These are phyloP conservation scores for Mesopsocus fuscifrons DNA, from an alignment of 2,888 invertebrate genomes.

Conservation along the genomic window DNA sequence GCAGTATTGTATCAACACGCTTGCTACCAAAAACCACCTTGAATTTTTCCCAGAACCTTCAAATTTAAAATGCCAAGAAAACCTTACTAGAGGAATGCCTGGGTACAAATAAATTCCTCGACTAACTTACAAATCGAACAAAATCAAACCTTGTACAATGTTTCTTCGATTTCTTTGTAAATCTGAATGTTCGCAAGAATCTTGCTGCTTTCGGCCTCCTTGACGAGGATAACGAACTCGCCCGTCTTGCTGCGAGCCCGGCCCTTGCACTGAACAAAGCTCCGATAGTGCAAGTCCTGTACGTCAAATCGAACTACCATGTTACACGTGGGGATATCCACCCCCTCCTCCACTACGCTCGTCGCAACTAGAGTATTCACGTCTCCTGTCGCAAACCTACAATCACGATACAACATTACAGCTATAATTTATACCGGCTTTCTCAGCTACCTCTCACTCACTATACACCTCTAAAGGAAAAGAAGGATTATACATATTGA, in stretches of 20 bases:
- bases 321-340: slow-evolving; percentile 68
- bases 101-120: too few species aligned
- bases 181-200: neutral
- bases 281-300: slow-evolving; percentile 44
- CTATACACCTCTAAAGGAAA: too few species aligned
- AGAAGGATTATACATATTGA: too few species aligned
- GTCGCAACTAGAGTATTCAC: slow-evolving; percentile 51
- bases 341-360: slow-evolving; percentile 75
- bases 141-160: slow-evolving; percentile 32
- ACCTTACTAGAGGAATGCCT: too few species aligned
- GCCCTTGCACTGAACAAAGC: slow-evolving; percentile 82
- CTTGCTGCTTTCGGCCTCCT: slow-evolving; percentile 3
- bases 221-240: slow-evolving; percentile 24
- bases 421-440: too few species aligned
- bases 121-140: too few species aligned
- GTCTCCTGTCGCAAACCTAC: slow-evolving; percentile 35
- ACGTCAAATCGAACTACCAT: slow-evolving; percentile 56
- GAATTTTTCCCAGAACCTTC: too few species aligned
- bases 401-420: too few species aligned
- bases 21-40: too few species aligned
- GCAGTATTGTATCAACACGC: too few species aligned
- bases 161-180: slow-evolving; percentile 32
- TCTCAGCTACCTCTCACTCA: too few species aligned
- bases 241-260: slow-evolving; percentile 51
- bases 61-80: too few species aligned